These are phyloP conservation scores for Sinosuthora webbiana DNA, from an alignment of 2,113 vertebrate genomes.

Conservation along the genomic window DNA sequence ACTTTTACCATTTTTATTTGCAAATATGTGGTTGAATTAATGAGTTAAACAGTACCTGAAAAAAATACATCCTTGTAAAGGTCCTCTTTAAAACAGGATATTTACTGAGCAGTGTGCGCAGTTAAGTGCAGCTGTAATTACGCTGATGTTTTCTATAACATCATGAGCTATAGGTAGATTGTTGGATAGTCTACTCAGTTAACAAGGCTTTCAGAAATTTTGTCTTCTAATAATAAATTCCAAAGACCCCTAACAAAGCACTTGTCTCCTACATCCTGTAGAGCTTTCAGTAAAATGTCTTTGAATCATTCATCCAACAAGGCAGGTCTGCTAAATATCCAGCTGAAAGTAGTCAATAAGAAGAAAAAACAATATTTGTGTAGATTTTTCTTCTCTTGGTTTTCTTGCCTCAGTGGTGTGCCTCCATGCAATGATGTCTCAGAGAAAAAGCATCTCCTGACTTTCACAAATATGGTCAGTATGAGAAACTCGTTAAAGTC, in stretches of 20 bases:
- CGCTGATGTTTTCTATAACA: background rate
- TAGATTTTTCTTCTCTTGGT: background rate
- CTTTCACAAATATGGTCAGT: background rate
- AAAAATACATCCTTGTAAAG: background rate
- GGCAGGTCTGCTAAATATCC: background rate
- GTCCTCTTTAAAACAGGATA: background rate
- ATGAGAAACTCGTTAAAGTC: background rate
- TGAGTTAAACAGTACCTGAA: background rate
- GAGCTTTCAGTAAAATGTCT: background rate
- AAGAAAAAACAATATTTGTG: too few relatives aligned
- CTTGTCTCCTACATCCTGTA: background rate
- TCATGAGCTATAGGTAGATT: background rate
- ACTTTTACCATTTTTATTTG: background rate
- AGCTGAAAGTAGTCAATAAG: background rate
- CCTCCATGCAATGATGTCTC: accelerated
- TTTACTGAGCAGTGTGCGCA: background rate
- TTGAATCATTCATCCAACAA: background rate
- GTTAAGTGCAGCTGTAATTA: background rate
- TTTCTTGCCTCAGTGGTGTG: background rate
- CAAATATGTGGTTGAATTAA: background rate
- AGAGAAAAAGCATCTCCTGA: background rate
- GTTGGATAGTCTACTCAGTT: background rate
- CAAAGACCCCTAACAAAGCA: background rate
- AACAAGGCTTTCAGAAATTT: background rate
- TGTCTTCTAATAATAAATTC: background rate